phyloP scores from a whole-genome alignment of 2,888 invertebrate genomes.

The Notodonta ziczac region DNA sequence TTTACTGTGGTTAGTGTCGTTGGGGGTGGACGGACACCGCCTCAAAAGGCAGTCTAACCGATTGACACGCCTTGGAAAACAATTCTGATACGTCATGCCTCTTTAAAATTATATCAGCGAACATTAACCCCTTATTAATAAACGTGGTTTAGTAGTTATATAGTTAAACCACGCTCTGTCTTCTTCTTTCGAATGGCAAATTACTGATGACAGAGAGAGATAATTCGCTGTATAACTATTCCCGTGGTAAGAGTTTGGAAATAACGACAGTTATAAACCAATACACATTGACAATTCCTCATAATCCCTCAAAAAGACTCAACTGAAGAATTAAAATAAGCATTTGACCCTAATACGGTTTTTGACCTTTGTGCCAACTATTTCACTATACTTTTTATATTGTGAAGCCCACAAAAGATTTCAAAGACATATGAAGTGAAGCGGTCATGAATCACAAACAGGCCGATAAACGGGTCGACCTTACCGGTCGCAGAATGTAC shows the following conservation, averaged over 20 bases:
- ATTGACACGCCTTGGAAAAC: neutral
- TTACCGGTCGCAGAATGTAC: neutral
- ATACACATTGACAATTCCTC: neutral
- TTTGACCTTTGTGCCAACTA: neutral
- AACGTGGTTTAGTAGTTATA: no score
- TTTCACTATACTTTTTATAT: neutral
- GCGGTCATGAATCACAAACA: constrained; percentile 6
- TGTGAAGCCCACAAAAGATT: neutral
- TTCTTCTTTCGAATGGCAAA: no score
- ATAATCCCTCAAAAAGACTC: neutral
- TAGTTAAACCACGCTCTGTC: no score
- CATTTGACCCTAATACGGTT: no score
- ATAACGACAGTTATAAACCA: neutral
- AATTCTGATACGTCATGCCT: neutral
- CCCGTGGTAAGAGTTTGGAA: neutral
- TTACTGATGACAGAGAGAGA: no score
- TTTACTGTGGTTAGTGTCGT: neutral
- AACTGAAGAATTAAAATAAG: no score
- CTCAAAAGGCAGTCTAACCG: neutral
- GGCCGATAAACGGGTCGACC: constrained; percentile 2
- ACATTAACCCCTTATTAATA: no score
- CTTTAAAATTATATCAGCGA: neutral
- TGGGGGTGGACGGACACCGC: neutral
- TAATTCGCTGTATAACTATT: no score
- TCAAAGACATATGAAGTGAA: constrained; percentile 2